Percentiles rank a stretch among this genome's conserved stretches.
These are phyloP conservation scores for Troides oblongomaculatus DNA, from an alignment of 2,888 invertebrate genomes.

Conservation along the genomic window DNA sequence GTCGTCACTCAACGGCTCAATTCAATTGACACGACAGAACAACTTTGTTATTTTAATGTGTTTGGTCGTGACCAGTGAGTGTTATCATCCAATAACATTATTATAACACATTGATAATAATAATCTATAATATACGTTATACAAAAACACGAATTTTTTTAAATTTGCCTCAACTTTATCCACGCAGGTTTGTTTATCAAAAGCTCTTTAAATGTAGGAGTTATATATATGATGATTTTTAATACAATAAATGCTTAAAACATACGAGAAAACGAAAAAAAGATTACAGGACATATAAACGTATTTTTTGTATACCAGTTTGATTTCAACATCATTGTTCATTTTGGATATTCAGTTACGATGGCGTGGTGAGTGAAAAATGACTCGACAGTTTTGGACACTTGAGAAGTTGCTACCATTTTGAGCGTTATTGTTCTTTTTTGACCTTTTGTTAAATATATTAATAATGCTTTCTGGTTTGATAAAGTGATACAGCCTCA, in stretches of 20 bases:
- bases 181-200: too few species aligned
- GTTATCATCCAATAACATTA: constrained; percentile 1
- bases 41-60: neutral
- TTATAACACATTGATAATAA: neutral
- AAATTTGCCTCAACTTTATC: neutral
- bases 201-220: too few species aligned
- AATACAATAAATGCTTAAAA: too few species aligned
- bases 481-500: neutral
- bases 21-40: constrained; percentile 11
- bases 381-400: constrained; percentile 16
- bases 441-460: neutral
- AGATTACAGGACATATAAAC: too few species aligned
- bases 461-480: neutral
- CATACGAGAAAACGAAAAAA: too few species aligned
- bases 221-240: too few species aligned
- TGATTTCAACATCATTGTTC: neutral
- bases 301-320: neutral
- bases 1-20: constrained; percentile 16
- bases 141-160: neutral
- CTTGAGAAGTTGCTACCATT: constrained; percentile 13
- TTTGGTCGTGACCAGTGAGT: neutral
- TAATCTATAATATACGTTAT: neutral
- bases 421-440: neutral
- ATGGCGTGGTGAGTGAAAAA: constrained; percentile 21
- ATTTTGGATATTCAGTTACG: neutral